Base-by-base conservation (phyloP, 2,797 vertebrate genomes). In the Cossypha caffra region DNA sequence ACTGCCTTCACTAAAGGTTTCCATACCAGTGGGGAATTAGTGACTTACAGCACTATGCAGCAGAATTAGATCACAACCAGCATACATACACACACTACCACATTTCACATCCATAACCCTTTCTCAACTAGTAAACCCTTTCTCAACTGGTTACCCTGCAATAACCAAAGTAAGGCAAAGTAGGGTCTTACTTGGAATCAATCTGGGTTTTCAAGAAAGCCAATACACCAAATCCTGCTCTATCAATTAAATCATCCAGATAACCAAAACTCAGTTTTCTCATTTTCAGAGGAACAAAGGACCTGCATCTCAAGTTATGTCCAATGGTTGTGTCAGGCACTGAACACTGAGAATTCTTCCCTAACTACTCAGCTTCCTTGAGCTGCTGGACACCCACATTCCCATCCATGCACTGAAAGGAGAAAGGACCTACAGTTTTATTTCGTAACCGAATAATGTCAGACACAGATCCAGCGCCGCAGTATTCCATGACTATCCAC, bases 401-500 rank as follows among this genome's bases (percentile, higher is more conserved):
- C 62, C 86, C 74, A 33, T 11, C 38, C 51, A 8, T 0, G 14
- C 38, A 47, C n/a, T 6, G 40, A 7, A 40, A 73, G 76, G 73
- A 84, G 78, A 21, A 64, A 31, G 58, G 51, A 97, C 93, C 86
- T 98, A 99, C 99, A 82, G 99, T 99, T 98, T 99, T 99, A 97
- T 98, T 99, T 91, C 99, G 98, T 93, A 99, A 95, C 45, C 99
- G 98, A 93, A 99, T 99, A 69, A 99, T 99, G 86, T 99, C 99
- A 14, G 98, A 99, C 20, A 99, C 99, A 6, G 99, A 99, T 89
- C 99, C 99, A 23, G 99, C 99, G 5, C 99, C 99, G 51, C 99
- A 99, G 94, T 99, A 99, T 50, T 99, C 99, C 99, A 99, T 99
- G 24, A 99, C 98, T 31, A 99, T 99, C 99, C 99, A 99, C 92